These are phyloP conservation scores for Enteromius treurensis DNA, from an alignment of 2,797 vertebrate species.

Conservation along the genomic window DNA sequence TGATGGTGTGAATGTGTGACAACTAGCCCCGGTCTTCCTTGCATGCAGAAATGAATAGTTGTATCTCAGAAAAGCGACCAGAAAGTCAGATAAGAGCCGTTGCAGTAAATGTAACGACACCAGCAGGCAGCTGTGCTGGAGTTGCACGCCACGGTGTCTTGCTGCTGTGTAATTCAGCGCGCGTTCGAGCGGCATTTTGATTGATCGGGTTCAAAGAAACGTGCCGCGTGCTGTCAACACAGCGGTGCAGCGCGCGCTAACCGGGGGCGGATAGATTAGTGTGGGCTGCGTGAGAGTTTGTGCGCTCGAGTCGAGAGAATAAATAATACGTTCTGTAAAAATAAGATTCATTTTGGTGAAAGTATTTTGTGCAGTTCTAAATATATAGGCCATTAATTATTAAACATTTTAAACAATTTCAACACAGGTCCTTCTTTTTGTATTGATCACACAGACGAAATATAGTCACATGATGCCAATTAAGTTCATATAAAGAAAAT, in stretches of 20 bases:
- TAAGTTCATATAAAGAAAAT: not conserved
- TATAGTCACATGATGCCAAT: not conserved
- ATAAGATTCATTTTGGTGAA: not conserved
- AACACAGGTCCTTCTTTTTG: not conserved
- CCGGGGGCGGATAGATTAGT: conserved; percentile 14
- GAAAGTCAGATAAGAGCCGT: not conserved
- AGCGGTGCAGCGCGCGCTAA: not conserved
- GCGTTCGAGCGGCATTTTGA: not conserved
- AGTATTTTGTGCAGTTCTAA: not conserved
- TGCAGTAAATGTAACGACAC: not conserved
- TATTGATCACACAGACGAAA: not conserved
- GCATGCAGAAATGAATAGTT: not conserved
- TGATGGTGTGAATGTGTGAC: not conserved
- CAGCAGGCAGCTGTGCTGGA: not conserved
- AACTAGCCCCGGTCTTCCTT: not conserved
- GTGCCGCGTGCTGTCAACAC: not conserved
- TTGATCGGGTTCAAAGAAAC: not conserved
- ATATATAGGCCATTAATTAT: not conserved
- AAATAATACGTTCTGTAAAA: not conserved
- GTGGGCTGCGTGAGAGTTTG: conserved; percentile 20
- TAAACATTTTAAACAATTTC: not conserved
- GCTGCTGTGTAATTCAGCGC: not conserved
- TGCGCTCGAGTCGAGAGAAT: not conserved
- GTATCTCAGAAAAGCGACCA: not conserved
- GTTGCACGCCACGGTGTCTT: not conserved